Conservation (phyloP, 2,797 vertebrate genomes). For the Megaceryle alcyon region DNA sequence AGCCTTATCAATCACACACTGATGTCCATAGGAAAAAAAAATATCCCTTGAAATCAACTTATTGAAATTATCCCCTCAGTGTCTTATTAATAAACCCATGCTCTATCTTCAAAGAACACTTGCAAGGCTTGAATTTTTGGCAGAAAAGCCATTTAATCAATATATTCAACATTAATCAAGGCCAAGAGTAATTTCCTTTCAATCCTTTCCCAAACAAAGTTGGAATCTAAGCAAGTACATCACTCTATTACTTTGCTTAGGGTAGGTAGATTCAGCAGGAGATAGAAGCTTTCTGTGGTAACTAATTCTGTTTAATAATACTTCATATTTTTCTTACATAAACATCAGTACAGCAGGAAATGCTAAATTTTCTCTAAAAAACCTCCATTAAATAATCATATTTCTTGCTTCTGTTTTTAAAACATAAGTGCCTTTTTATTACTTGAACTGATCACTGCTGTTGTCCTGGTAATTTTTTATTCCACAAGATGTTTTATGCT, state of each 20-base stretch:
- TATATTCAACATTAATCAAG: constrained; percentile 56
- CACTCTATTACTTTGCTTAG: not conserved
- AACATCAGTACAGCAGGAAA: constrained; percentile 13
- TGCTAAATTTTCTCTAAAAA: constrained; percentile 16
- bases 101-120: constrained; percentile 35
- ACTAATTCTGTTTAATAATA: not conserved
- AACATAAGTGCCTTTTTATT: not conserved
- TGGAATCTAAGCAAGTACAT: not conserved
- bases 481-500: not conserved
- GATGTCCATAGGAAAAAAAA: not conserved
- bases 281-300: not conserved
- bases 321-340: constrained; percentile 26
- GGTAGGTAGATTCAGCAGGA: not conserved
- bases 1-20: not conserved
- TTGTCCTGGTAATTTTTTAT: not conserved
- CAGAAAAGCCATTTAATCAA: constrained; percentile 38
- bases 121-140: constrained; percentile 21
- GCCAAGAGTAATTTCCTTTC: constrained; percentile 48
- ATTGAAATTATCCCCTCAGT: not conserved
- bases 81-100: not conserved
- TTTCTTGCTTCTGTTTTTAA: constrained; percentile 15
- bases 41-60: not conserved
- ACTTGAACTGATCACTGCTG: not conserved
- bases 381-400: constrained; percentile 1
- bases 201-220: not conserved